Percentiles rank a stretch among this genome's conserved stretches.
phyloP scores from a whole-genome alignment of 1,140 invertebrate genomes.

The Scylla paramamosain region DNA sequence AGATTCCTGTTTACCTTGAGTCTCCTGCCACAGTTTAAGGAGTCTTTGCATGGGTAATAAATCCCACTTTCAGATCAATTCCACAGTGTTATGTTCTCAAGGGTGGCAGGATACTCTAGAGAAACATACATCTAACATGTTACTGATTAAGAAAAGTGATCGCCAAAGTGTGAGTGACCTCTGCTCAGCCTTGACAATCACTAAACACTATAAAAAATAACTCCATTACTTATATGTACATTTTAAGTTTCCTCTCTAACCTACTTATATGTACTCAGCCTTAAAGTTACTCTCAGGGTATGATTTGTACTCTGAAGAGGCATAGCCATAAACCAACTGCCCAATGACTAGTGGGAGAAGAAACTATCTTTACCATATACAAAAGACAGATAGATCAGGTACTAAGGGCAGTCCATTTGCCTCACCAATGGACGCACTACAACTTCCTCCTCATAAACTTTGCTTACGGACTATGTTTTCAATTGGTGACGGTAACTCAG shows the following conservation, averaged over 20 bases:
- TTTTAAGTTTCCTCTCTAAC: not conserved
- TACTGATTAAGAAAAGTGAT: no score
- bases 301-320: constrained; percentile 62
- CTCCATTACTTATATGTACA: not conserved
- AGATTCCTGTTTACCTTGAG: no score
- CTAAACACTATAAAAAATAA: not conserved
- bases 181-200: no score
- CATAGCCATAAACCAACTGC: constrained; percentile 57
- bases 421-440: not conserved
- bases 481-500: not conserved
- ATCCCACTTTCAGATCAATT: no score
- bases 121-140: no score
- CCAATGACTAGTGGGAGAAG: constrained; percentile 55
- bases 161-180: no score
- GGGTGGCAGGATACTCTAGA: no score
- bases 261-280: not conserved
- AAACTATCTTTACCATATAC: constrained; percentile 30
- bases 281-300: constrained; percentile 39
- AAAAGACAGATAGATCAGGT: constrained; percentile 49
- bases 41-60: no score
- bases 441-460: not conserved
- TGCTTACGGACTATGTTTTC: not conserved
- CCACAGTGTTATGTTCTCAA: no score
- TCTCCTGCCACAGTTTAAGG: no score
- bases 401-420: constrained; percentile 26